Percentiles rank a stretch among this genome's conserved stretches.
Evolutionary conservation across 2,888 invertebrate genomes (phyloP).

Genomic region (Euzophera pinguis): DNA sequence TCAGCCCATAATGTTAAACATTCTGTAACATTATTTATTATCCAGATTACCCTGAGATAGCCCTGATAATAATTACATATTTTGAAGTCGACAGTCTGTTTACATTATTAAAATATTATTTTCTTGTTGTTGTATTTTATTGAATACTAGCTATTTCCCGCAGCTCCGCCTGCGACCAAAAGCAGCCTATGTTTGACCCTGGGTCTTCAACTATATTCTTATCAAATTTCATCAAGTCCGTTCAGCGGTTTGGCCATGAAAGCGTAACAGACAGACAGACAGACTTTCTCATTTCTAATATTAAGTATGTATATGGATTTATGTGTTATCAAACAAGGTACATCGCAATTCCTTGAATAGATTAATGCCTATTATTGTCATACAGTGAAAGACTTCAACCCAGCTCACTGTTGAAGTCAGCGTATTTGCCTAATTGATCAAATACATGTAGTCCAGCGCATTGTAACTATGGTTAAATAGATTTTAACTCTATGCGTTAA

Average conservation of each 20-base stretch:
- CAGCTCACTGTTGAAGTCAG: constrained; percentile 71
- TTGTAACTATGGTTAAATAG: constrained; percentile 29
- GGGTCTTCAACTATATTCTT: too few species aligned
- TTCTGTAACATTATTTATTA: constrained; percentile 5
- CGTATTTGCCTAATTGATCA: constrained; percentile 80
- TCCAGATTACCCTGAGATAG: constrained; percentile 5
- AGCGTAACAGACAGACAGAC: too few species aligned
- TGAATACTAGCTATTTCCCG: too few species aligned
- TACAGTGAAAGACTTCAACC: constrained; percentile 65
- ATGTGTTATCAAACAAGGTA: not conserved
- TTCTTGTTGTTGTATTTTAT: too few species aligned
- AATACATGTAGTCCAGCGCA: constrained; percentile 70
- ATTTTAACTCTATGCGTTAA: constrained; percentile 34
- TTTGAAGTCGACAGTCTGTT: not conserved
- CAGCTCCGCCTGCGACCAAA: too few species aligned
- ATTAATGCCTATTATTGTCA: constrained; percentile 55
- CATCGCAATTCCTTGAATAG: constrained; percentile 36
- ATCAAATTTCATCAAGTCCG: too few species aligned
- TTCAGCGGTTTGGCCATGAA: too few species aligned
- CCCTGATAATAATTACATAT: not conserved
- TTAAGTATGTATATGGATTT: too few species aligned
- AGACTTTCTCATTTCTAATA: too few species aligned
- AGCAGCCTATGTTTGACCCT: too few species aligned
- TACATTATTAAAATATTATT: not conserved
- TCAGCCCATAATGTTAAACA: not conserved